These are phyloP conservation scores for Congeria kusceri DNA, from an alignment of 2,888 invertebrate genomes.

Conservation along the genomic window DNA sequence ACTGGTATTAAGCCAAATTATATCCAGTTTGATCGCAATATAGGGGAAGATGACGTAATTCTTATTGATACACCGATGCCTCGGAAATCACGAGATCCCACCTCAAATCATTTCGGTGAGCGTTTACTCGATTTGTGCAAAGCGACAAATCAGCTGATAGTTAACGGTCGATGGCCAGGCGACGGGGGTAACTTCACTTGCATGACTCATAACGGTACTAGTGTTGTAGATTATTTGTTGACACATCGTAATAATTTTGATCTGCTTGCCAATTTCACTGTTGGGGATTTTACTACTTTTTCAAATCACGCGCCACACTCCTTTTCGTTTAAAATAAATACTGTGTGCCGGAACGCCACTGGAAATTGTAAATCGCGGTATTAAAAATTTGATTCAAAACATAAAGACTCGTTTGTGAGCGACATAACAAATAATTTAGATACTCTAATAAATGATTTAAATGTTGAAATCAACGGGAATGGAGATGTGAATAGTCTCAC, in stretches of 20 bases:
- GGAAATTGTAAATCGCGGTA: neutral
- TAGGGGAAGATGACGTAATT: too few relatives aligned
- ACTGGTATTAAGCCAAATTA: too few relatives aligned
- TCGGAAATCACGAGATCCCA: neutral
- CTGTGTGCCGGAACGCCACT: neutral
- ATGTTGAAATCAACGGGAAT: neutral
- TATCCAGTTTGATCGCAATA: conserved; percentile 1
- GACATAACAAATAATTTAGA: neutral
- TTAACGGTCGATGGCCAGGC: neutral
- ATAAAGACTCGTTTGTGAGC: neutral
- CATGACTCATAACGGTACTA: neutral
- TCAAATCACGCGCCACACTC: conserved; percentile 2
- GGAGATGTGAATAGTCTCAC: neutral
- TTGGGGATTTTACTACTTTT: neutral
- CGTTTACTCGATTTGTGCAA: neutral
- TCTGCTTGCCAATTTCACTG: neutral
- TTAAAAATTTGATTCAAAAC: neutral
- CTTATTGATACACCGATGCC: too few relatives aligned
- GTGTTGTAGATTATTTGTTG: conserved; percentile 2
- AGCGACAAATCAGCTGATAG: neutral
- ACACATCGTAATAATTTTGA: conserved; percentile 3
- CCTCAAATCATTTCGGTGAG: neutral
- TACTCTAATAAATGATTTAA: neutral
- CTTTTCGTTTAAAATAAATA: too few relatives aligned
- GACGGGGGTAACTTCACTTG: neutral